Conservation (phyloP, 2,113 vertebrate genomes). For the Sinocyclocheilus rhinocerous region DNA sequence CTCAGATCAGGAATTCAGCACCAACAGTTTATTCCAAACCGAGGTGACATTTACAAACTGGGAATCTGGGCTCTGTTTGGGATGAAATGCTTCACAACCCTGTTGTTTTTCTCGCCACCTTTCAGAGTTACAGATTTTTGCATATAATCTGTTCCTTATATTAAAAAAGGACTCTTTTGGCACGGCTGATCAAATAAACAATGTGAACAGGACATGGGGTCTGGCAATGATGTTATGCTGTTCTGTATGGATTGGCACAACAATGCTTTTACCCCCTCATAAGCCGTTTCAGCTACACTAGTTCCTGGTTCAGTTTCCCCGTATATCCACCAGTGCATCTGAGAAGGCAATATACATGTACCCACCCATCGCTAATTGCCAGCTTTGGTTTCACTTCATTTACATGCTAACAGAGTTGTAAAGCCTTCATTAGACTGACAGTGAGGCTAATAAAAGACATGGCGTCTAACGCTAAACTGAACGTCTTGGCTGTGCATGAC, state of each 20-base stretch:
- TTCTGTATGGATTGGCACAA: neutral
- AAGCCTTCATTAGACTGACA: neutral
- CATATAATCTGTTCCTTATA: constrained; percentile 46
- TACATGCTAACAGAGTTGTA: neutral
- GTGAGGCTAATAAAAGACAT: neutral
- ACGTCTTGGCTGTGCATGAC: neutral
- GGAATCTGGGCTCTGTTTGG: neutral
- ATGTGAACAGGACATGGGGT: neutral
- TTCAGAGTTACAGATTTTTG: constrained; percentile 38
- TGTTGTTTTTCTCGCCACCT: neutral
- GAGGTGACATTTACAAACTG: constrained; percentile 1
- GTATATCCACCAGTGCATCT: neutral
- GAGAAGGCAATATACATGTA: constrained; percentile 18
- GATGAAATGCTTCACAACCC: constrained; percentile 28
- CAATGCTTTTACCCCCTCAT: neutral
- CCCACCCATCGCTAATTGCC: constrained; percentile 5
- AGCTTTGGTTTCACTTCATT: constrained; percentile 48
- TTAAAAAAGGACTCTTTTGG: constrained; percentile 17
- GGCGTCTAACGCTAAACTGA: neutral
- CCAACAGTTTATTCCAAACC: constrained; percentile 15
- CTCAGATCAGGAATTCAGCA: constrained; percentile 7
- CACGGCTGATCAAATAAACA: constrained; percentile 19
- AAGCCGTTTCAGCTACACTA: neutral
- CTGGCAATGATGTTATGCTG: neutral
- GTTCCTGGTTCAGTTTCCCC: neutral